Conservation (phyloP, 1,140 invertebrate genomes). For the Zaprionus ornatus region DNA sequence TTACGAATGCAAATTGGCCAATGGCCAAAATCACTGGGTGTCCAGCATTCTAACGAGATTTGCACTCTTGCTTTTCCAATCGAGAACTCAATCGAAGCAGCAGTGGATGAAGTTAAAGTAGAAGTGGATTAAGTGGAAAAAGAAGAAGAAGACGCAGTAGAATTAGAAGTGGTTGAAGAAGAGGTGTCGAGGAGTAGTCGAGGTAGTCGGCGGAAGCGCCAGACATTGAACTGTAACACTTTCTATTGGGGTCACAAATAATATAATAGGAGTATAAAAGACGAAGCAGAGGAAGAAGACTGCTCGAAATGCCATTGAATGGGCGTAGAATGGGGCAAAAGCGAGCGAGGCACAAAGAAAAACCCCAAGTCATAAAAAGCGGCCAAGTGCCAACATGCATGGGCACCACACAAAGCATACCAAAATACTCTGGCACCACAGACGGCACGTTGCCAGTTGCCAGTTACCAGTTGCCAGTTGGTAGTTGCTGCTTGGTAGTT, state of each 20-base stretch:
- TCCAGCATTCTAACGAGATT: conserved; percentile 65
- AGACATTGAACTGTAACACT: conserved; percentile 82
- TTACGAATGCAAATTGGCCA: conserved; percentile 73
- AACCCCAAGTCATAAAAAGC: conserved; percentile 53
- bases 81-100: not conserved
- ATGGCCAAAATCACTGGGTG: conserved; percentile 49
- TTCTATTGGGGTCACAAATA: conserved; percentile 70
- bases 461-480: not conserved
- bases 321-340: conserved; percentile 58
- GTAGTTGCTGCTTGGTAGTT: conserved; percentile 7
- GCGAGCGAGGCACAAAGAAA: conserved; percentile 25
- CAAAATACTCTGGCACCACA: conserved; percentile 47
- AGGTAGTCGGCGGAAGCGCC: conserved; percentile 52
- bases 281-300: conserved; percentile 18
- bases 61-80: conserved; percentile 69
- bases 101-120: too few relatives aligned
- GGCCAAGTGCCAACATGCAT: conserved; percentile 71
- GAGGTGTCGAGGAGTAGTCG: too few relatives aligned
- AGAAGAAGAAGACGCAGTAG: not conserved
- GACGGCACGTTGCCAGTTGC: conserved; percentile 53
- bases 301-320: conserved; percentile 71
- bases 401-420: conserved; percentile 59
- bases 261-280: conserved; percentile 44
- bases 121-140: not conserved
- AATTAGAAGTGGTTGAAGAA: too few relatives aligned